Evolutionary conservation across 1,140 invertebrate genomes (phyloP).

Genomic region (Camponotus pennsylvanicus): DNA sequence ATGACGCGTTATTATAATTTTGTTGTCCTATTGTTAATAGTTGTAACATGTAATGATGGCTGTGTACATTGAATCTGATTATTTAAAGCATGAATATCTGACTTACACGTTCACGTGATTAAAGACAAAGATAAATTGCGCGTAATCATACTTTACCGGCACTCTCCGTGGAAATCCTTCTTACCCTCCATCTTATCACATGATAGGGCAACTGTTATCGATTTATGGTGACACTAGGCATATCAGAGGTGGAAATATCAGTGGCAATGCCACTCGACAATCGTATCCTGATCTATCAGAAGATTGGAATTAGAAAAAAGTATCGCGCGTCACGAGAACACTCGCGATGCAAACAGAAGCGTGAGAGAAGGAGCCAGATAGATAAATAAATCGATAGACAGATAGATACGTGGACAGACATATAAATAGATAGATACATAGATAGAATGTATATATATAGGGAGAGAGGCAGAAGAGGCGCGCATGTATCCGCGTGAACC

Average conservation of each 20-base stretch:
- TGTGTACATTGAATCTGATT: not conserved
- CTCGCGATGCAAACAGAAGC: not conserved
- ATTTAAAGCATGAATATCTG: not conserved
- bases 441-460: not conserved
- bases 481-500: slow-evolving; percentile 41
- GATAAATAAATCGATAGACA: slow-evolving; percentile 28
- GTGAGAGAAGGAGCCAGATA: not conserved
- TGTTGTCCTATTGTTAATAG: not conserved
- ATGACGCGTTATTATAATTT: not conserved
- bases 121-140: slow-evolving; percentile 5
- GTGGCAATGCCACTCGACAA: slow-evolving; percentile 15
- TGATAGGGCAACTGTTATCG: slow-evolving; percentile 47
- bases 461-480: slow-evolving; percentile 16
- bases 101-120: too few species aligned
- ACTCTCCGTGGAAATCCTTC: not conserved
- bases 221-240: slow-evolving; percentile 28
- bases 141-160: not conserved
- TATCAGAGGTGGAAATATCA: not conserved
- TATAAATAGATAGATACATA: slow-evolving; percentile 1
- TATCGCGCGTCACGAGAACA: not conserved
- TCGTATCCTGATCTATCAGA: not conserved
- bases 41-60: not conserved
- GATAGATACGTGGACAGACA: not conserved
- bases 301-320: not conserved
- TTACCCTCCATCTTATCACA: slow-evolving; percentile 28